Conservation (phyloP, 2,888 invertebrate species). For the Empis livida region DNA sequence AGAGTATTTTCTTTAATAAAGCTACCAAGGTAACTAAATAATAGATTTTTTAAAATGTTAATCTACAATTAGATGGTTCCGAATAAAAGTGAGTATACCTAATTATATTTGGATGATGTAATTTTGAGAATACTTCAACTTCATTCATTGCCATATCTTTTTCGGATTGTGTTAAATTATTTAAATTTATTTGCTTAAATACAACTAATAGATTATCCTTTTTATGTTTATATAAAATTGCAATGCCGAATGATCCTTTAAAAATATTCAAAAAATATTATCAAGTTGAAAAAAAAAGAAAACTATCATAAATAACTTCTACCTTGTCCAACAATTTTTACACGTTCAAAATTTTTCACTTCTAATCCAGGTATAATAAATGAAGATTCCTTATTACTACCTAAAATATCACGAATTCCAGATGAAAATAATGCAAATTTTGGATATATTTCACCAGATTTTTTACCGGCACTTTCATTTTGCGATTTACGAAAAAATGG, state of each 20-base stretch:
- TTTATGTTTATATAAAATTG: conserved; percentile 49
- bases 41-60: conserved; percentile 8
- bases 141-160: conserved; percentile 55
- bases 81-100: too few species aligned
- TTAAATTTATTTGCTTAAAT: conserved; percentile 60
- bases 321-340: conserved; percentile 33
- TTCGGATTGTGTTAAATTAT: conserved; percentile 51
- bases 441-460: conserved; percentile 16
- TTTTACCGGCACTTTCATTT: conserved; percentile 11
- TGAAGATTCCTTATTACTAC: conserved; percentile 4
- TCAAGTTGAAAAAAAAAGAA: too few species aligned
- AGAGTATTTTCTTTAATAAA: conserved; percentile 57
- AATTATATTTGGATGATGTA: conserved; percentile 63
- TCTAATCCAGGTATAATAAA: conserved; percentile 23
- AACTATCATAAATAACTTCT: too few species aligned
- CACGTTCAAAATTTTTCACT: conserved; percentile 29
- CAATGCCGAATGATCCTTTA: conserved; percentile 54
- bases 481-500: conserved; percentile 24
- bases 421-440: conserved; percentile 18
- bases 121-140: conserved; percentile 51
- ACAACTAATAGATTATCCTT: conserved; percentile 52
- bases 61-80: not conserved
- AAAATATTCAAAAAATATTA: not conserved
- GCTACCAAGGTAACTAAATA: conserved; percentile 51
- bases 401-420: not conserved